phyloP scores from a whole-genome alignment of 64 coral and sea anemone species.

The Dendronephthya gigantea region DNA sequence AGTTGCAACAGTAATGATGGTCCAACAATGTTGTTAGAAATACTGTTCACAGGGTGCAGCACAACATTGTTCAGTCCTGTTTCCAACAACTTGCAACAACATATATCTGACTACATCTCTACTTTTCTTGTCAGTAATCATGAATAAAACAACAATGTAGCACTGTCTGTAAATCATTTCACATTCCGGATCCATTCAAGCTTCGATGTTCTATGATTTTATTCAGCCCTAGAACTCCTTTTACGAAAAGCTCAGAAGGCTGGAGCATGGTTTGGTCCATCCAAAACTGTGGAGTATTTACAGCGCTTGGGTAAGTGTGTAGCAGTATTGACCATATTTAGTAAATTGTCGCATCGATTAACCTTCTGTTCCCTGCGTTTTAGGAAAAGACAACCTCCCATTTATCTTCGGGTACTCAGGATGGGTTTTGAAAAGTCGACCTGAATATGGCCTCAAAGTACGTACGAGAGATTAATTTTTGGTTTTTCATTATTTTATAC shows the following conservation, averaged over 20 bases:
- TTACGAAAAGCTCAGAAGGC: conserved; percentile 82
- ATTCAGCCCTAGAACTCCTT: conserved; percentile 65
- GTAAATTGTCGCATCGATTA: not conserved
- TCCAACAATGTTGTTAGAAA: too few relatives aligned
- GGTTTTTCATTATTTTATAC: too few relatives aligned
- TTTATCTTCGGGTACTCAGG: conserved; percentile 95
- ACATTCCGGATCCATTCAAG: not conserved
- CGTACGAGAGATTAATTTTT: too few relatives aligned
- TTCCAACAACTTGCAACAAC: too few relatives aligned
- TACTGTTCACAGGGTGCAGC: too few relatives aligned
- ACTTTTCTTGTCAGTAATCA: too few relatives aligned
- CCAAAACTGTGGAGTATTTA: conserved; percentile 83
- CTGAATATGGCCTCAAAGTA: conserved; percentile 95
- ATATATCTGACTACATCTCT: too few relatives aligned
- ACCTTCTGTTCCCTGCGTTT: not conserved
- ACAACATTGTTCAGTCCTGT: too few relatives aligned
- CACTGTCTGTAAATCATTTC: not conserved
- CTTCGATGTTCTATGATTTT: not conserved
- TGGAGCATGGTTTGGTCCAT: conserved; percentile 61
- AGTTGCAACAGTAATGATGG: too few relatives aligned
- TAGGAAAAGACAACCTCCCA: conserved; percentile 78
- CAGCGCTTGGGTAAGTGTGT: conserved; percentile 79
- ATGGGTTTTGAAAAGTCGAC: conserved; percentile 89
- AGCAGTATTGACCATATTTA: not conserved
- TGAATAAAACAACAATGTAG: too few relatives aligned